Percentiles rank a stretch among this genome's conserved stretches.
These are phyloP conservation scores for Onthophagus taurus DNA, from an alignment of 1,140 invertebrate species.

Conservation along the genomic window DNA sequence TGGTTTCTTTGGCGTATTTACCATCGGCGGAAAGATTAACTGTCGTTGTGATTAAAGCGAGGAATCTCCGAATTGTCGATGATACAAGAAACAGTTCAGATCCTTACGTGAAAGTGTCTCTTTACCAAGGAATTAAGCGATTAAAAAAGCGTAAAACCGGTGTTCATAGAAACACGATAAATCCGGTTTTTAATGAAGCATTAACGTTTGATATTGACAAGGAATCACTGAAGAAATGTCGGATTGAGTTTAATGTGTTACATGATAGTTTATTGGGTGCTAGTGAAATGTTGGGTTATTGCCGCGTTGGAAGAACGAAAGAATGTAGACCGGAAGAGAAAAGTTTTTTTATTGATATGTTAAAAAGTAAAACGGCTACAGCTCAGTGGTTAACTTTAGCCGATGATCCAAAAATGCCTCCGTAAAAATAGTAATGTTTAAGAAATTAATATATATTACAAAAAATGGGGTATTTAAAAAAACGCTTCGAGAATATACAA, in stretches of 20 bases:
- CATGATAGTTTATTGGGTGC: constrained; percentile 44
- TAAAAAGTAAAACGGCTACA: constrained; percentile 46
- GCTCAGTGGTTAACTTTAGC: constrained; percentile 46
- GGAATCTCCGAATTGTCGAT: constrained; percentile 49
- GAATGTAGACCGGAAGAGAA: constrained; percentile 39
- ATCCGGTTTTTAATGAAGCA: constrained; percentile 81
- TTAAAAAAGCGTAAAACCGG: constrained; percentile 83
- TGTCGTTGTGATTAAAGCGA: constrained; percentile 55
- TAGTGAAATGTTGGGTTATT: constrained; percentile 43
- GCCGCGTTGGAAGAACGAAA: constrained; percentile 39
- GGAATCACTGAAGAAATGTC: constrained; percentile 44
- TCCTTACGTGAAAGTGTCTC: constrained; percentile 77
- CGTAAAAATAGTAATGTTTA: neutral
- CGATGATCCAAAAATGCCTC: constrained; percentile 22
- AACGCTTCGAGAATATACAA: no score
- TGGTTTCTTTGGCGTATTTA: constrained; percentile 58
- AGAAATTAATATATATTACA: no score
- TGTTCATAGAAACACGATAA: constrained; percentile 71
- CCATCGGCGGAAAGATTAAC: constrained; percentile 56
- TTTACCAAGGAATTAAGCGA: constrained; percentile 62
- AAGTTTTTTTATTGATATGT: constrained; percentile 45
- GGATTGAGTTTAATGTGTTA: constrained; percentile 44
- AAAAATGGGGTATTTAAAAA: no score
- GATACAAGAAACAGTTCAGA: constrained; percentile 50
- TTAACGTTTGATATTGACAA: constrained; percentile 69